Base-by-base conservation (phyloP, 2,113 vertebrate species). In the Paramisgurnus dabryanus region DNA sequence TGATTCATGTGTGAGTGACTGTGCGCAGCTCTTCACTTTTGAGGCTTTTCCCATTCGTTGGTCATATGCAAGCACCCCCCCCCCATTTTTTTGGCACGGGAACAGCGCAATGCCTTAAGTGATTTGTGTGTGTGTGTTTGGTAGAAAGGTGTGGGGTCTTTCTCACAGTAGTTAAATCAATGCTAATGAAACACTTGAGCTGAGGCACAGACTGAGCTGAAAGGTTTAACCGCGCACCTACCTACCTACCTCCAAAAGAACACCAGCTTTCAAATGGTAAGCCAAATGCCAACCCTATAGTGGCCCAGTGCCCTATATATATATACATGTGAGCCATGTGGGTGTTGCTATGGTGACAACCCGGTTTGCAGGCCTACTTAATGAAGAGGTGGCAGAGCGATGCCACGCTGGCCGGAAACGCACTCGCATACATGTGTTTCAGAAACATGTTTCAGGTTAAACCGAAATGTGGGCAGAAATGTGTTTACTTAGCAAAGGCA, bases 131-230 rank as follows among this genome's bases (percentile, higher is more conserved):
- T 86, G 85, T 81, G 79, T 84, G 66, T 68, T 65, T 57, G 55
- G 81, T 79, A 83, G 85, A 82, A 78, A 47, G 82, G 87, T 85
- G 88, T 88, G 85, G 75, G 84, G 85, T 88, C 87, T 84, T 87
- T 86, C 83, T 84, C 80, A 50, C 81, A 73, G 79, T 80, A 87
- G 82, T 88, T 85, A 87, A 88, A 87, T 84, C 79, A 71, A 83
- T 9, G 65, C 87, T 93, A 93, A 93, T 92, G 91, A 92, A 93
- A 93, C 91, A 91, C 90, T 90, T 91, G 82, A 86, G 85, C 80
- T 82, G 63, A 81, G 84, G 85, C 83, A 77, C 78, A 79, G 82
- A 63, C 83, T 72, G 80, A 70, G 82, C 41, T 83, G 80, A 85
- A 80, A 86, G 75, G 69, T 82, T 86, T 80, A 77, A 61, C 67